phyloP scores from a whole-genome alignment of 2,113 vertebrate species.

The Nansenia antarctica region DNA sequence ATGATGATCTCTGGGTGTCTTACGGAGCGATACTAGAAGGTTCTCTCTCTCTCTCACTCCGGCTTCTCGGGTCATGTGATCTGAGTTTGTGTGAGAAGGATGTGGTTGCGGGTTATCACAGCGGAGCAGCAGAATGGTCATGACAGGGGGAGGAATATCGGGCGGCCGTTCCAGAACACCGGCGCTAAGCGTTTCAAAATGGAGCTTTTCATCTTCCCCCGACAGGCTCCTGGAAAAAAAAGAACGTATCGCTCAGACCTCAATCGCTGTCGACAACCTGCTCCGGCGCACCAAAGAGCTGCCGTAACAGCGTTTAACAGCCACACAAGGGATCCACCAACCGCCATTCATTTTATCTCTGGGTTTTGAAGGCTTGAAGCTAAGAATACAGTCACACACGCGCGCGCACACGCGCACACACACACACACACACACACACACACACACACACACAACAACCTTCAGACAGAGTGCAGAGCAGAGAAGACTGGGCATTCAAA shows the following conservation, averaged over 20 bases:
- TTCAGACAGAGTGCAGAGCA: neutral
- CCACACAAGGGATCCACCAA: neutral
- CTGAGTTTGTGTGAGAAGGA: constrained; percentile 55
- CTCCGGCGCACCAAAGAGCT: constrained; percentile 30
- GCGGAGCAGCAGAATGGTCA: constrained; percentile 50
- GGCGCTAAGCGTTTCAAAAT: constrained; percentile 59
- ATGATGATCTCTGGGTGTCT: neutral
- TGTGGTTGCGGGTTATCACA: constrained; percentile 53
- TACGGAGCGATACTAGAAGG: neutral
- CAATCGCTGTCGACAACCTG: constrained; percentile 37
- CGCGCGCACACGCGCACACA: constrained; percentile 3
- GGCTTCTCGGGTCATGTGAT: neutral
- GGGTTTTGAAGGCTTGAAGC: neutral
- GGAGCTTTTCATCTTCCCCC: constrained; percentile 59
- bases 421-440: constrained; percentile 11
- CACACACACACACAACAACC: neutral
- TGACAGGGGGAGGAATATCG: constrained; percentile 59
- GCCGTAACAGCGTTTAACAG: constrained; percentile 20
- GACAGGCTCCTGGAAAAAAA: constrained; percentile 47
- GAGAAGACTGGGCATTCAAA: neutral
- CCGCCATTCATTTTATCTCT: constrained; percentile 10
- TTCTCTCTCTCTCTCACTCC: neutral
- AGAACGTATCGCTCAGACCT: constrained; percentile 54
- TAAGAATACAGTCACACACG: neutral
- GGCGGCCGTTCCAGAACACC: constrained; percentile 40